Evolutionary conservation across 2,888 invertebrate genomes (phyloP).

Genomic region (Empis livida): DNA sequence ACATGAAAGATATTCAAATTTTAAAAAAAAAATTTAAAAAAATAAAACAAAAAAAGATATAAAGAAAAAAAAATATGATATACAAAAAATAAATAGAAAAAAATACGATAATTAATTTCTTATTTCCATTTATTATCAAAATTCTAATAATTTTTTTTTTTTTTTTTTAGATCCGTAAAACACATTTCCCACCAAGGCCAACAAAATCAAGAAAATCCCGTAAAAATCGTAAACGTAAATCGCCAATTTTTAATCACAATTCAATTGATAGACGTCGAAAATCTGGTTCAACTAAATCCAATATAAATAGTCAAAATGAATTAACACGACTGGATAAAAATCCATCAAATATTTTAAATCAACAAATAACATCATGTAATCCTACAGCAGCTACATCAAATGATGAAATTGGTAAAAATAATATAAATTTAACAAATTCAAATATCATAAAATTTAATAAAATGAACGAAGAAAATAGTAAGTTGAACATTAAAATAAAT

Average conservation of each 20-base stretch:
- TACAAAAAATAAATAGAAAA: no score
- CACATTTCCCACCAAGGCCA: constrained; percentile 54
- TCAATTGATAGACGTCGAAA: no score
- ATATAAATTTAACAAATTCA: not conserved
- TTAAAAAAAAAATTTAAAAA: no score
- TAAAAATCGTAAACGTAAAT: not conserved
- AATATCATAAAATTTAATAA: not conserved
- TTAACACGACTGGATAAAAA: no score
- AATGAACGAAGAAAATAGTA: not conserved
- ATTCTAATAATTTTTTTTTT: not conserved
- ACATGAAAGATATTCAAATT: no score
- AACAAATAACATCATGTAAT: not conserved
- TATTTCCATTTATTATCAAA: not conserved
- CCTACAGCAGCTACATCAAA: not conserved
- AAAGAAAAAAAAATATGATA: no score
- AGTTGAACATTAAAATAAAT: constrained; percentile 4
- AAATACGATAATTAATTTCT: no score
- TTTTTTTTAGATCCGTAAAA: constrained; percentile 44
- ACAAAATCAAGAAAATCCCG: constrained; percentile 29
- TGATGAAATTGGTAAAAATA: constrained; percentile 2
- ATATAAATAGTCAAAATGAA: no score
- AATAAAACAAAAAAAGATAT: no score
- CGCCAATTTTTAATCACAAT: not conserved
- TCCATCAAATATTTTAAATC: not conserved
- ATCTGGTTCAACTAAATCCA: no score